These are phyloP conservation scores for Oxyruncus cristatus DNA, from an alignment of 2,113 vertebrate species.

Conservation along the genomic window DNA sequence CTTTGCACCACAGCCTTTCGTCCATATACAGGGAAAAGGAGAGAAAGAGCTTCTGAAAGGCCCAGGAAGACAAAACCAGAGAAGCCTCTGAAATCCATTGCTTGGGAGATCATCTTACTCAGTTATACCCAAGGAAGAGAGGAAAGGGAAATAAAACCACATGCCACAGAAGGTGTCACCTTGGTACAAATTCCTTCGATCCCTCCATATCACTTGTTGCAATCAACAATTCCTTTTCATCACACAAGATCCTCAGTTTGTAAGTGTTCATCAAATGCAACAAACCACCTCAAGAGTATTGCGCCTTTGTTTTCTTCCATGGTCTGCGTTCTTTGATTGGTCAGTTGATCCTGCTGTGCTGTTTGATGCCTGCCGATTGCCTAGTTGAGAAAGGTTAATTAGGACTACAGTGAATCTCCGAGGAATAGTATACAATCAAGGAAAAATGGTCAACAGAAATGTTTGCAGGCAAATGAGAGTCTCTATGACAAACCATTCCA, in stretches of 20 bases:
- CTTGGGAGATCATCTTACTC: neutral
- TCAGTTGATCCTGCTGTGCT: neutral
- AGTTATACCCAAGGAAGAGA: neutral
- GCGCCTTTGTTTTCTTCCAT: neutral
- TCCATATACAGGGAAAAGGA: neutral
- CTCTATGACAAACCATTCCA: neutral
- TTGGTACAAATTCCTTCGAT: neutral
- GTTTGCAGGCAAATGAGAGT: neutral
- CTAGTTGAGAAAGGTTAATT: neutral
- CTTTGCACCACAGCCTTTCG: neutral
- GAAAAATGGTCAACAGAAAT: neutral
- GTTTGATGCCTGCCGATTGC: neutral
- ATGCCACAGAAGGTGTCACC: neutral
- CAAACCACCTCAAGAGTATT: no score
- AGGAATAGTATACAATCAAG: neutral
- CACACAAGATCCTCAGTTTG: neutral
- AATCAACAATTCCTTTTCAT: neutral
- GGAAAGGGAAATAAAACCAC: neutral
- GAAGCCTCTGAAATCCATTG: neutral
- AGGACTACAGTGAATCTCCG: neutral
- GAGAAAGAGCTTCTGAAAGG: neutral
- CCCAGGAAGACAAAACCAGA: neutral
- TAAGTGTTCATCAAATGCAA: neutral
- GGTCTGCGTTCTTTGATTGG: neutral
- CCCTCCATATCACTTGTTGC: neutral